phyloP scores from a whole-genome alignment of 2,888 invertebrate genomes.

The Syrista parreyssii region DNA sequence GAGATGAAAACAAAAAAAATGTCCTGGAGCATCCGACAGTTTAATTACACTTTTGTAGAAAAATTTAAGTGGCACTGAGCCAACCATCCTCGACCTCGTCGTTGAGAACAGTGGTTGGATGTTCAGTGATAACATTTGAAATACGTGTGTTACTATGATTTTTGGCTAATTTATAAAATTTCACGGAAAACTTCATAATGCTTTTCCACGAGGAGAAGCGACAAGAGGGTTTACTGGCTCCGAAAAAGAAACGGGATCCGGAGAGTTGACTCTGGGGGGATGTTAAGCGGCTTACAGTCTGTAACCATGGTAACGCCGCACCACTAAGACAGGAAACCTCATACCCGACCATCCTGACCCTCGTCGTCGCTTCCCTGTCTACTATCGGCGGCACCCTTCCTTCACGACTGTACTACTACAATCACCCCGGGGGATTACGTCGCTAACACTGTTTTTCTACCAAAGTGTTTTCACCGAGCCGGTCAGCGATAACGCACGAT shows the following conservation, averaged over 20 bases:
- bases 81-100: conserved; percentile 8
- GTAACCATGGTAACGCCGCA: conserved; percentile 63
- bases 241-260: conserved; percentile 18
- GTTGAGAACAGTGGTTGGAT: conserved; percentile 21
- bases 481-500: conserved; percentile 32
- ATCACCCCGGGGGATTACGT: conserved; percentile 46
- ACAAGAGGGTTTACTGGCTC: conserved; percentile 2
- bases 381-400: background rate
- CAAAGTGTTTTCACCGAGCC: conserved; percentile 46
- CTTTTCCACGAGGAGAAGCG: background rate
- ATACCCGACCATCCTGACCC: conserved; percentile 10
- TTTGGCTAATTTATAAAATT: background rate
- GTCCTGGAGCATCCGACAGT: background rate
- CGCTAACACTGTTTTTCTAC: conserved; percentile 55
- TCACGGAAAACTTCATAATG: background rate
- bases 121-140: background rate
- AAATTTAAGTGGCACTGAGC: conserved; percentile 3
- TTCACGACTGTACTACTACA: background rate
- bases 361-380: conserved; percentile 1
- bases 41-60: background rate
- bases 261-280: conserved; percentile 44
- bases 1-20: background rate
- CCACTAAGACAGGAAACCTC: conserved; percentile 50
- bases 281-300: conserved; percentile 64
- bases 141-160: background rate